A percentile compares a stretch with the other conserved stretches of the same genome.
Evolutionary conservation across 2,888 invertebrate genomes (phyloP).

Genomic region (Coremacera marginata): DNA sequence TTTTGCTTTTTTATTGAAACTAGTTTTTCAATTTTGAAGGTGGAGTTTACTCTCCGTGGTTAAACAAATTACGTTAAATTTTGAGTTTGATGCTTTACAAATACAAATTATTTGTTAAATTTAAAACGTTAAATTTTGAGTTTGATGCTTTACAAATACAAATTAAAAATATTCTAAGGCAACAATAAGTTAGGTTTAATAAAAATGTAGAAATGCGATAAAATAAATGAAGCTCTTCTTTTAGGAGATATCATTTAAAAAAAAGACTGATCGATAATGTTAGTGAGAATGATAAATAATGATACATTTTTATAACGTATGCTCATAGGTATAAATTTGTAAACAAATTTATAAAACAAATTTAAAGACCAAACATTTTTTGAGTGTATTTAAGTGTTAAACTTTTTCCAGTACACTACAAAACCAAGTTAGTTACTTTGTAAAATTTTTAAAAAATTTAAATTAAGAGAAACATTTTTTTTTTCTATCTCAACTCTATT

Average conservation of each 20-base stretch:
- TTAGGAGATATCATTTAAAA: neutral
- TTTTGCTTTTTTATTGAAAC: constrained; percentile 41
- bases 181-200: constrained; percentile 48
- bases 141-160: too few species aligned
- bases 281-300: constrained; percentile 14
- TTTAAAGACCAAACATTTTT: too few species aligned
- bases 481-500: too few species aligned
- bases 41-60: constrained; percentile 69
- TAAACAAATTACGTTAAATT: constrained; percentile 34
- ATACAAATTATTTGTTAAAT: too few species aligned
- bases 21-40: constrained; percentile 59
- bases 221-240: constrained; percentile 31
- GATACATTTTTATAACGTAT: neutral
- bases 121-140: too few species aligned
- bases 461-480: too few species aligned
- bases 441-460: too few species aligned
- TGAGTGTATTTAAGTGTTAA: too few species aligned
- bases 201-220: constrained; percentile 57
- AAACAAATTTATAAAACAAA: too few species aligned
- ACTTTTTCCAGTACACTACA: too few species aligned
- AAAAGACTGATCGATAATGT: neutral
- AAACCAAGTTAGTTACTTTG: too few species aligned
- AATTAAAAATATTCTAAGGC: constrained; percentile 39
- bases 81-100: constrained; percentile 43
- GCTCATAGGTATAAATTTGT: too few species aligned